phyloP scores from a whole-genome alignment of 2,113 vertebrate genomes.

The Gasterosteus nipponicus region DNA sequence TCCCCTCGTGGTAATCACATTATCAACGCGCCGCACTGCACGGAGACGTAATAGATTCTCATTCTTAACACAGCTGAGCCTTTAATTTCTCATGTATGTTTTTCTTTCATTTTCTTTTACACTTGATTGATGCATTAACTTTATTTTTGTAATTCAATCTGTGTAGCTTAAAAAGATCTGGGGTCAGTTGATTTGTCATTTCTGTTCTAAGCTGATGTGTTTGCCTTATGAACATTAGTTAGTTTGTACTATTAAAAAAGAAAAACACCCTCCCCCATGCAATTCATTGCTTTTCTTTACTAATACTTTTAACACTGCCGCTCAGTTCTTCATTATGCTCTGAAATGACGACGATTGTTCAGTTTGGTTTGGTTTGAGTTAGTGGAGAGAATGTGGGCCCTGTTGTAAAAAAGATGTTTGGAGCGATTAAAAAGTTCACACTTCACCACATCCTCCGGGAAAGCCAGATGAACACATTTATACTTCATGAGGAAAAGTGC shows the following conservation, averaged over 20 bases:
- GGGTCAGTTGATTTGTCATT: not conserved
- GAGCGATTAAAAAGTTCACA: conserved; percentile 7
- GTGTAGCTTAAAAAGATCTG: not conserved
- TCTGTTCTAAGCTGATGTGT: not conserved
- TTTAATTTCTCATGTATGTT: conserved; percentile 7
- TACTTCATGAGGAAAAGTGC: not conserved
- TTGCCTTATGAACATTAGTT: not conserved
- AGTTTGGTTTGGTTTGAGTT: not conserved
- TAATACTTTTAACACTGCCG: not conserved
- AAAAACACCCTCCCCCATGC: too few species aligned
- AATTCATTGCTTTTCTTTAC: not conserved
- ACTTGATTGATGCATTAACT: not conserved
- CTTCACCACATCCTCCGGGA: not conserved
- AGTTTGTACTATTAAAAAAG: not conserved
- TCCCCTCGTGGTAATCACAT: not conserved
- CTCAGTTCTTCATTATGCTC: not conserved
- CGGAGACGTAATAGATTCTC: not conserved
- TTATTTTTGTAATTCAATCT: not conserved
- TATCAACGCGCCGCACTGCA: conserved; percentile 6
- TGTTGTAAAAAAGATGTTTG: not conserved
- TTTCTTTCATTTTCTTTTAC: not conserved
- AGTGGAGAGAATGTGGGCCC: not conserved
- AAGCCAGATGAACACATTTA: not conserved
- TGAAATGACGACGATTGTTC: not conserved
- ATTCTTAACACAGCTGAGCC: conserved; percentile 2